phyloP scores from a whole-genome alignment of 2,888 invertebrate species.

The Chrysotoxum bicinctum region DNA sequence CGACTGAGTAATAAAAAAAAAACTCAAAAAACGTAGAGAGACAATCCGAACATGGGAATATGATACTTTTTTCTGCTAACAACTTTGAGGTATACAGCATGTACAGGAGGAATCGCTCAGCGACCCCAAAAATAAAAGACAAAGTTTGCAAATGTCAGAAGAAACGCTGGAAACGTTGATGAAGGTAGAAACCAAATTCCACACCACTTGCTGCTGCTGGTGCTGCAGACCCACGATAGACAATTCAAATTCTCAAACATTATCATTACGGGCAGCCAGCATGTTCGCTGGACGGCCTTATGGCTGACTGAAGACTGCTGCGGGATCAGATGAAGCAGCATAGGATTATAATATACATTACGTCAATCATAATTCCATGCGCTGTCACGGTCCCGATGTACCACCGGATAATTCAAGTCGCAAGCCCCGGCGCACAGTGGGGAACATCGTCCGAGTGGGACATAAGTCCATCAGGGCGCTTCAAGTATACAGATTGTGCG shows the following conservation, averaged over 20 bases:
- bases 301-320: conserved; percentile 46
- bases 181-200: conserved; percentile 70
- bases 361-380: conserved; percentile 71
- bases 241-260: conserved; percentile 60
- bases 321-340: conserved; percentile 61
- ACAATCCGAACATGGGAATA: conserved; percentile 57
- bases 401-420: conserved; percentile 53
- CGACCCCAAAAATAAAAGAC: conserved; percentile 11
- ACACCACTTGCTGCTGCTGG: conserved; percentile 16
- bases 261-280: conserved; percentile 60
- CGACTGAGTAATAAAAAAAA: not conserved
- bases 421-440: not conserved
- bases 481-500: conserved; percentile 15
- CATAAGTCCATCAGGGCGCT: conserved; percentile 29
- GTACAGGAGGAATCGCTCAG: conserved; percentile 1
- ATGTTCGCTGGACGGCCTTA: conserved; percentile 33
- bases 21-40: not conserved
- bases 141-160: conserved; percentile 65
- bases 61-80: conserved; percentile 49
- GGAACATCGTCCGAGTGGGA: conserved; percentile 6
- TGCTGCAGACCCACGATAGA: conserved; percentile 54
- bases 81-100: not conserved
- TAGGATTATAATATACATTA: conserved; percentile 67
- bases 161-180: conserved; percentile 50
- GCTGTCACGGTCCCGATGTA: conserved; percentile 68